Base-by-base conservation (phyloP, 2,888 invertebrate species). In the Himalopsyche anomala region DNA sequence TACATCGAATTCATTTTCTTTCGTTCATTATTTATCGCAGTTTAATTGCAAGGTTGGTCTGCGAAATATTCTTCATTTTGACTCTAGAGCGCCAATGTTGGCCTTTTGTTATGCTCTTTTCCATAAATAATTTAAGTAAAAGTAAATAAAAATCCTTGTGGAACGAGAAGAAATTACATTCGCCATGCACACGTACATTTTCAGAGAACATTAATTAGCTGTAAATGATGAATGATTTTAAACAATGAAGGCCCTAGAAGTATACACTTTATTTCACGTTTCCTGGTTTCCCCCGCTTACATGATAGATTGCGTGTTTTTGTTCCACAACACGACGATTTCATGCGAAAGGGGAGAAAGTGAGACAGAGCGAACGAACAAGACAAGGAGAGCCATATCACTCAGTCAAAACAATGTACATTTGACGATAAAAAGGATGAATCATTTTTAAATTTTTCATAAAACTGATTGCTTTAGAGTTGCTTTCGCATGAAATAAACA, bases 291-390 rank as follows among this genome's bases (percentile, higher is more conserved):
- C 83, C 79, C 85, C 12, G 83, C 81, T 69, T 40, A 28, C 85
- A 81, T 87, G 87, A 87, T 87, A 85, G 83, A 87, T 87, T 84
- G 85, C 87, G 87, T 85, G 87, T 83, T 85, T 85, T 87, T 87
- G 85, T 83, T 85, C 51, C 69, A 40, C 54, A 85, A 82, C 82
- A 85, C 74, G 55, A 79, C 28, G 38, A 17, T 36, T 40, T 17
- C 38, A 28, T 11, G 62, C 62, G 62, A 62, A 11, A 40, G 80
- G 80, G 80, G 40, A 40, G 80, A 40, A 45, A 81, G 81, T 17
- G 81, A 51, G 42, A n/a, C 17, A 38, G 80, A 80, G n/a, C 38
- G 40, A 62, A 28, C 62, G 62, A 8, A 62, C 15, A 62, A n/a
- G 62, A 62, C 62, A 62, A 62, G 62, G 62, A 62, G 9, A 62